A percentile compares a stretch with the other conserved stretches of the same genome.
These are phyloP conservation scores for Liposcelis brunnea DNA, from an alignment of 2,888 invertebrate species.

Conservation along the genomic window DNA sequence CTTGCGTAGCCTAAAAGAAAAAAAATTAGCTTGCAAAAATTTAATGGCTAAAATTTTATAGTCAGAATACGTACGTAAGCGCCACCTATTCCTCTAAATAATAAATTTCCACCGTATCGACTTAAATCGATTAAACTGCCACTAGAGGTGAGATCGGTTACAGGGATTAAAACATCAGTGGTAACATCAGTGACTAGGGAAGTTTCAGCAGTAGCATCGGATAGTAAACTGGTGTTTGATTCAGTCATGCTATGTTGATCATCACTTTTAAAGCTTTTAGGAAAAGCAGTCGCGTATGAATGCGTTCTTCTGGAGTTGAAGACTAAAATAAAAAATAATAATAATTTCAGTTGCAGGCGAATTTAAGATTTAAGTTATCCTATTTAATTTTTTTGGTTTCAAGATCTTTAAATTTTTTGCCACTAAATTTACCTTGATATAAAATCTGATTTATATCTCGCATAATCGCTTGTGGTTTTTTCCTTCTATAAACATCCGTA, in stretches of 20 bases:
- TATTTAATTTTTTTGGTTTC: no score
- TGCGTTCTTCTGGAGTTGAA: slow-evolving; percentile 43
- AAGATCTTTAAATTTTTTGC: no score
- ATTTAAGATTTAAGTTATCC: no score
- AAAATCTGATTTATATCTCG: slow-evolving; percentile 66
- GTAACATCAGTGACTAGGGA: slow-evolving; percentile 6
- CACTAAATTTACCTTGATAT: slow-evolving; percentile 38
- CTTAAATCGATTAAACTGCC: neutral
- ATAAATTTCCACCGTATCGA: slow-evolving; percentile 1
- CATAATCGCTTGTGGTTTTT: slow-evolving; percentile 72
- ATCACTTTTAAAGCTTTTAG: slow-evolving; percentile 22
- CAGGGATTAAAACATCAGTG: slow-evolving; percentile 14
- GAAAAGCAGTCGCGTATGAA: slow-evolving; percentile 36
- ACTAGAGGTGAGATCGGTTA: neutral
- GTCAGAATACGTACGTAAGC: no score
- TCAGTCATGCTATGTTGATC: slow-evolving; percentile 21
- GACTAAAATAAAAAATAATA: slow-evolving; percentile 26
- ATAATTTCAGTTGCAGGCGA: no score
- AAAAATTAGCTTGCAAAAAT: no score
- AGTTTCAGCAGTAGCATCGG: slow-evolving; percentile 21
- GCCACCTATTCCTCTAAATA: neutral
- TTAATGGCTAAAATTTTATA: no score
- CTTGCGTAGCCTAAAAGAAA: slow-evolving; percentile 1
- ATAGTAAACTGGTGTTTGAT: slow-evolving; percentile 24
- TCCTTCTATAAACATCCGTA: slow-evolving; percentile 45